Evolutionary conservation across 1,140 invertebrate species (phyloP).

Genomic region (Procambarus virginalis): DNA sequence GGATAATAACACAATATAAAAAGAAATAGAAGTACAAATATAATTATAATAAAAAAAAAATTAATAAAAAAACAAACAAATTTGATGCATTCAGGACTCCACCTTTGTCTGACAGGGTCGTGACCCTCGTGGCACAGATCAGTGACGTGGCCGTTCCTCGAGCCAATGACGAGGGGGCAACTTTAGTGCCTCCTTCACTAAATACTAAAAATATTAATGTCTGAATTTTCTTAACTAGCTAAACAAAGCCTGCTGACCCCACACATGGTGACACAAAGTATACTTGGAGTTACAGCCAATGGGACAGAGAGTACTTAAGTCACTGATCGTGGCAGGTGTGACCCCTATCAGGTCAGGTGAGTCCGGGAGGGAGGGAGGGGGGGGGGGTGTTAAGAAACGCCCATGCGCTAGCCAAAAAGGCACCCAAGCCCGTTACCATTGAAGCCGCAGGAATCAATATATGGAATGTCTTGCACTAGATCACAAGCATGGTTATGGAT

Average conservation of each 20-base stretch:
- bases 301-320: not conserved
- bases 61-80: no score
- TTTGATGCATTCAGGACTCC: not conserved
- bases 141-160: not conserved
- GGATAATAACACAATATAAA: no score
- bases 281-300: no score
- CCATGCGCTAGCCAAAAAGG: conserved; percentile 19
- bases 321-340: not conserved
- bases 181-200: no score
- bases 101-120: not conserved
- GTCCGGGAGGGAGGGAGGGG: not conserved
- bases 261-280: no score
- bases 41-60: no score
- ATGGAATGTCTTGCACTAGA: conserved; percentile 44
- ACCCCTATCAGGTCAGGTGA: not conserved
- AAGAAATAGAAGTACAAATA: not conserved
- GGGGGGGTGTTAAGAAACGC: not conserved
- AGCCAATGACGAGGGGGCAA: no score
- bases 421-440: conserved; percentile 46
- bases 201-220: no score
- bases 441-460: conserved; percentile 50
- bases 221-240: no score
- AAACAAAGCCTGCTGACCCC: no score
- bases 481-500: conserved; percentile 51
- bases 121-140: not conserved